Evolutionary conservation across 2,888 invertebrate genomes (phyloP).

Genomic region (Cremastobaeus sp.): DNA sequence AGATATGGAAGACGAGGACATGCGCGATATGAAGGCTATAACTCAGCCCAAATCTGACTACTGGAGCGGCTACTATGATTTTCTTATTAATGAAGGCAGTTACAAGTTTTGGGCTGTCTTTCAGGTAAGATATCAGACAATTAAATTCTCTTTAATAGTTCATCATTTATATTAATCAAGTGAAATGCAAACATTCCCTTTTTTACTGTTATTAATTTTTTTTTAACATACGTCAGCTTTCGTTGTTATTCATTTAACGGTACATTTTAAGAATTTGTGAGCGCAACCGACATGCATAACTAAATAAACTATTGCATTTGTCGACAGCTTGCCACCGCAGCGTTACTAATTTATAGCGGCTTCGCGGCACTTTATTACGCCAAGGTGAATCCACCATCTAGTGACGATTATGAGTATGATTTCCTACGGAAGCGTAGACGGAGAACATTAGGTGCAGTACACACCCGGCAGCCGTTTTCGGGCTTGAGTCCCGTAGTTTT

Average conservation of each 20-base stretch:
- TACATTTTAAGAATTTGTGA: neutral
- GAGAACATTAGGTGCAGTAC: slow-evolving; percentile 62
- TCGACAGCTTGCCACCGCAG: slow-evolving; percentile 86
- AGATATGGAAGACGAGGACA: slow-evolving; percentile 79
- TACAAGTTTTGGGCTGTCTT: slow-evolving; percentile 94
- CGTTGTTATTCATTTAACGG: too few species aligned
- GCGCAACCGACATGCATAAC: neutral
- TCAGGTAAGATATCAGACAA: slow-evolving; percentile 84
- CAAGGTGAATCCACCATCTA: slow-evolving; percentile 90
- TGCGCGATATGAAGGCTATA: slow-evolving; percentile 78
- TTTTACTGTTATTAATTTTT: neutral
- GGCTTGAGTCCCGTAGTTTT: slow-evolving; percentile 83
- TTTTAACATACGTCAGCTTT: neutral
- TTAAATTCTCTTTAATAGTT: neutral
- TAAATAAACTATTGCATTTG: slow-evolving; percentile 26
- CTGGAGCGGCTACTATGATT: slow-evolving; percentile 90
- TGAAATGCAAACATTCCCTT: neutral
- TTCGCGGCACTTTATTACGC: slow-evolving; percentile 93
- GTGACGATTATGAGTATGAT: slow-evolving; percentile 87
- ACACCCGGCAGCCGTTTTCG: slow-evolving; percentile 72
- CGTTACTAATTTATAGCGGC: slow-evolving; percentile 88
- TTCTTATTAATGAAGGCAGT: slow-evolving; percentile 91
- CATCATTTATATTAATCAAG: neutral
- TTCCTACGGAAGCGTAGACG: slow-evolving; percentile 82
- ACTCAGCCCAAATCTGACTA: slow-evolving; percentile 83